phyloP scores from a whole-genome alignment of 2,888 invertebrate genomes.

The Caradrina clavipalpis region DNA sequence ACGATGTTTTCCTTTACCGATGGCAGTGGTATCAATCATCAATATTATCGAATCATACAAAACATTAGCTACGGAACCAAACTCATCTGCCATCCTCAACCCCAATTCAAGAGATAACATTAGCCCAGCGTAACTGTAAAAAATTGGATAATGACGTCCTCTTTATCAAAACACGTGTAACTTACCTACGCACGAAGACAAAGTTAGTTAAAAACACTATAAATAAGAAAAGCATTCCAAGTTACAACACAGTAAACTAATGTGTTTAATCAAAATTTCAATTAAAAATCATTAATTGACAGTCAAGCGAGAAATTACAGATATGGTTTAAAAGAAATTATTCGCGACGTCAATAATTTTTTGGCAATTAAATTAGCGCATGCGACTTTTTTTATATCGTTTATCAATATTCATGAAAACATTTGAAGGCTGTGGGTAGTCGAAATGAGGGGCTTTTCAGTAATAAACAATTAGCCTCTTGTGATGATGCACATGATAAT shows the following conservation, averaged over 20 bases:
- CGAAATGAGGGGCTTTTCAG: not conserved
- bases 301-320: constrained; percentile 28
- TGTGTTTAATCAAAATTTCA: constrained; percentile 50
- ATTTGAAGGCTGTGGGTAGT: not conserved
- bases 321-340: constrained; percentile 14
- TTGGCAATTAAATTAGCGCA: constrained; percentile 5
- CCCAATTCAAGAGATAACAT: not conserved
- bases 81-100: not conserved
- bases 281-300: constrained; percentile 47
- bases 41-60: not conserved
- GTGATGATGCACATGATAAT: too few relatives aligned
- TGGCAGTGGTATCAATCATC: not conserved
- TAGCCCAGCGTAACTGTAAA: constrained; percentile 9
- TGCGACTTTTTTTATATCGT: too few relatives aligned
- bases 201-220: constrained; percentile 48
- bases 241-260: constrained; percentile 20
- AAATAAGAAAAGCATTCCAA: constrained; percentile 44
- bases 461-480: not conserved
- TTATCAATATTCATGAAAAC: not conserved
- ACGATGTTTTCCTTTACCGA: not conserved
- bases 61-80: constrained; percentile 7
- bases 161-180: constrained; percentile 32
- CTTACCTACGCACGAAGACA: constrained; percentile 60
- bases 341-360: constrained; percentile 3
- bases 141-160: constrained; percentile 14